Percentiles rank a stretch among this genome's conserved stretches.
Conservation (phyloP, 2,888 invertebrate genomes). For the Parnassius orleans region DNA sequence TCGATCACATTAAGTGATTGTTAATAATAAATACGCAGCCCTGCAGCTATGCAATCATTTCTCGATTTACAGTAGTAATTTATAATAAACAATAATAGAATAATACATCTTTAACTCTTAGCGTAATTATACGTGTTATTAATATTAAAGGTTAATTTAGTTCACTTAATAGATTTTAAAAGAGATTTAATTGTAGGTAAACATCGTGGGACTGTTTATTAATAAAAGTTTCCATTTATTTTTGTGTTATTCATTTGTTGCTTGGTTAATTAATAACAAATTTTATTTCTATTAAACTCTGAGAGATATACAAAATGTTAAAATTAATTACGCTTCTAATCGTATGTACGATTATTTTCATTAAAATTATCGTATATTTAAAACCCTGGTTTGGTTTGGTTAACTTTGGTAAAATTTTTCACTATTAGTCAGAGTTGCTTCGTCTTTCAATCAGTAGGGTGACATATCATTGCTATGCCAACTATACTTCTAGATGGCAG, state of each 20-base stretch:
- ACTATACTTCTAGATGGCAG: no score
- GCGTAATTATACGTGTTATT: not conserved
- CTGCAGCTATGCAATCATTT: constrained; percentile 10
- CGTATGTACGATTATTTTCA: constrained; percentile 24
- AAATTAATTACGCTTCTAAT: constrained; percentile 19
- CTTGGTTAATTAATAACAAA: not conserved
- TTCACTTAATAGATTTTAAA: not conserved
- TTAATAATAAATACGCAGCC: not conserved
- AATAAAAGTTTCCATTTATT: not conserved
- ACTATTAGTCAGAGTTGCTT: no score
- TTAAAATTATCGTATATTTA: no score
- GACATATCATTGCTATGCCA: no score
- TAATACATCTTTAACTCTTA: constrained; percentile 3
- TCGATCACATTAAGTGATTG: not conserved
- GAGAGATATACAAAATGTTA: not conserved
- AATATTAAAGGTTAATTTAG: not conserved
- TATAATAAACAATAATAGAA: constrained; percentile 4
- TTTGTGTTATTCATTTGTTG: not conserved
- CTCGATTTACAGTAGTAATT: constrained; percentile 17
- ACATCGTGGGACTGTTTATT: no score
- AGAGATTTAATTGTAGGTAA: not conserved
- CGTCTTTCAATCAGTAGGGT: no score
- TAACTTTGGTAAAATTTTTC: no score
- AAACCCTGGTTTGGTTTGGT: no score
- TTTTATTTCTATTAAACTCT: not conserved